These are phyloP conservation scores for Telmatochromis brichardi DNA, from an alignment of 2,113 vertebrate genomes.

Conservation along the genomic window DNA sequence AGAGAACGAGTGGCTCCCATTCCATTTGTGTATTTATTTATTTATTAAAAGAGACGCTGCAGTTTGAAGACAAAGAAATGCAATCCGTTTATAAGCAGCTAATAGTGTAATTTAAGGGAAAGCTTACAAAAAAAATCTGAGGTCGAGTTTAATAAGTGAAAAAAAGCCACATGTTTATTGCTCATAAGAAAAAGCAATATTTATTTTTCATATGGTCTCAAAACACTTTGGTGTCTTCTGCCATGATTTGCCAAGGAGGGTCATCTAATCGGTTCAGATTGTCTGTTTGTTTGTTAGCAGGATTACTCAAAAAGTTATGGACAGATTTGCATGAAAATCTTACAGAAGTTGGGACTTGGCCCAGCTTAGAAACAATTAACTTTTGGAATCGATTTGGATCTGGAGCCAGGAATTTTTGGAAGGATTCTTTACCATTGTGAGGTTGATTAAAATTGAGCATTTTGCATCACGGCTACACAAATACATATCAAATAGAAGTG, in stretches of 20 bases:
- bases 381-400: background rate
- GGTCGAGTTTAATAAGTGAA: background rate
- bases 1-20: background rate
- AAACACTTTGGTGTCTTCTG: background rate
- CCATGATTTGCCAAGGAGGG: background rate
- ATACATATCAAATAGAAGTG: background rate
- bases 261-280: background rate
- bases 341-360: background rate
- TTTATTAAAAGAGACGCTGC: background rate
- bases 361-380: background rate
- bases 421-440: background rate
- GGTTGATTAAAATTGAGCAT: background rate
- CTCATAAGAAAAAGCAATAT: background rate
- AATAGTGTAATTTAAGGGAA: background rate
- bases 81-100: background rate
- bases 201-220: background rate
- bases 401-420: background rate
- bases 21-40: slow-evolving; percentile 15
- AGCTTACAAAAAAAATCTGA: background rate
- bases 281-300: background rate
- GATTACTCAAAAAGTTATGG: background rate
- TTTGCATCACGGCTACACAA: background rate
- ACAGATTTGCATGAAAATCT: background rate
- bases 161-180: background rate
- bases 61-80: background rate